A percentile compares a stretch with the other conserved stretches of the same genome.
phyloP scores from a whole-genome alignment of 2,113 vertebrate genomes.

The Leucoraja erinaceus region DNA sequence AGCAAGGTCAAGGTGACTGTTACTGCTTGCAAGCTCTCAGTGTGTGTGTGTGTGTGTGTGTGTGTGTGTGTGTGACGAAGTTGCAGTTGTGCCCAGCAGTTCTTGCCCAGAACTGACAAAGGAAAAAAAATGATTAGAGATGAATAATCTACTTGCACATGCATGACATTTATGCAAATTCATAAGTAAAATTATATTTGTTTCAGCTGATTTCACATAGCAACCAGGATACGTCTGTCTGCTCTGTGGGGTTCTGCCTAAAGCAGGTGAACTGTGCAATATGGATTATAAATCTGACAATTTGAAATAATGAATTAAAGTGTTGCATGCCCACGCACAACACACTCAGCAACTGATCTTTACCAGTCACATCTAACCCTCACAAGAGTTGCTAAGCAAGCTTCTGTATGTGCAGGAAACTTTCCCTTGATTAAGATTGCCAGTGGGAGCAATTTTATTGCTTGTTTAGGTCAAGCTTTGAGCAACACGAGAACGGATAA shows the following conservation, averaged over 20 bases:
- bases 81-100: background rate
- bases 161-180: background rate
- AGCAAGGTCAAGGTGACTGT: background rate
- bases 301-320: constrained; percentile 23
- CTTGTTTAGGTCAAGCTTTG: background rate
- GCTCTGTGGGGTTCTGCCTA: background rate
- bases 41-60: no score
- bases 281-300: constrained; percentile 6
- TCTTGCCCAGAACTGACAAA: background rate
- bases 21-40: background rate
- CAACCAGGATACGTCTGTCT: background rate
- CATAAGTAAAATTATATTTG: background rate
- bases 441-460: background rate
- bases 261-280: background rate
- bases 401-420: background rate
- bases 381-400: background rate
- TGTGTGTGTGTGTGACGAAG: background rate
- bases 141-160: background rate
- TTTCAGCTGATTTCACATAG: background rate
- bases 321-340: constrained; percentile 1
- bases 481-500: background rate
- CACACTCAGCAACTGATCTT: background rate
- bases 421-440: background rate
- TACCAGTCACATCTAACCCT: constrained; percentile 8
- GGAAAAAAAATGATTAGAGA: background rate